Conservation (phyloP, 2,888 invertebrate genomes). For the Balanococcus diminutus region DNA sequence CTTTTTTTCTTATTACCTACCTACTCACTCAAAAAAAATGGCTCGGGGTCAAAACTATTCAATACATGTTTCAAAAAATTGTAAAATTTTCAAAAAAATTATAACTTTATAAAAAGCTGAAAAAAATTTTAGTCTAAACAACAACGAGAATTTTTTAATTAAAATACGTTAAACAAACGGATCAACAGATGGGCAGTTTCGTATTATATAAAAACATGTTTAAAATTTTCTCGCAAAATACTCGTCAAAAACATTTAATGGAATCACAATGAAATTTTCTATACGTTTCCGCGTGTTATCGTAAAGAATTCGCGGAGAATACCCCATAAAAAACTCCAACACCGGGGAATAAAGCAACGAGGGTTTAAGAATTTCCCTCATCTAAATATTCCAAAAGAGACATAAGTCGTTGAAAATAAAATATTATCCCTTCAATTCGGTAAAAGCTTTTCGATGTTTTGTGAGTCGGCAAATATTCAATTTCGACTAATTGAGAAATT, state of each 20-base stretch:
- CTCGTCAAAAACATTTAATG: not conserved
- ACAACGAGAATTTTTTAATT: not conserved
- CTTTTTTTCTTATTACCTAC: too few species aligned
- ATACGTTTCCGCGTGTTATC: not conserved
- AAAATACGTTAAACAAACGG: not conserved
- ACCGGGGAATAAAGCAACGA: not conserved
- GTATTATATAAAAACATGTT: not conserved
- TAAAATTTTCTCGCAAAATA: not conserved
- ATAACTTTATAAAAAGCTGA: not conserved
- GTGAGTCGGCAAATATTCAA: not conserved
- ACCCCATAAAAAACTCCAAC: not conserved
- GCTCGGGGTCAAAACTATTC: too few species aligned
- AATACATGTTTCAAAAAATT: too few species aligned
- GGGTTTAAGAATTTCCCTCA: not conserved
- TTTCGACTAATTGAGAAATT: not conserved
- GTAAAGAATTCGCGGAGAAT: not conserved
- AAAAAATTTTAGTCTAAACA: not conserved
- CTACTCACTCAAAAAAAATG: too few species aligned
- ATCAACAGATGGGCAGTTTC: not conserved
- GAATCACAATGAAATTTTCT: not conserved
- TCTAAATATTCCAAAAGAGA: not conserved
- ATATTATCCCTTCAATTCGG: slow-evolving; percentile 19
- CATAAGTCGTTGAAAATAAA: slow-evolving; percentile 7
- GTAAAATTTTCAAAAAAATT: not conserved
- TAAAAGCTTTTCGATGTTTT: slow-evolving; percentile 27